phyloP scores from a whole-genome alignment of 2,888 invertebrate genomes.

The Notodonta dromedarius region DNA sequence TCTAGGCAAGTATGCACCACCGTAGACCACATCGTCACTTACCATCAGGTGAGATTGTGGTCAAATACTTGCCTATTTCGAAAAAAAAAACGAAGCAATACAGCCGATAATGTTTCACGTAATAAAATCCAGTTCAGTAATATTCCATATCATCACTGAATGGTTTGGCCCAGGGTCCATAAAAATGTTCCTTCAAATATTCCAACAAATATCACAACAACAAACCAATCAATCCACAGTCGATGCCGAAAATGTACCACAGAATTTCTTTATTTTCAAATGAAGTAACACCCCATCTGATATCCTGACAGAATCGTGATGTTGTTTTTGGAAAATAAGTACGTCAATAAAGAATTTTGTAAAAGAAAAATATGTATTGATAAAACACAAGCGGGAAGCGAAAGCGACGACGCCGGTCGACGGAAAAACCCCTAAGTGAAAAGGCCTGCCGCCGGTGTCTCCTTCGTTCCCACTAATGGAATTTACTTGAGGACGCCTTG shows the following conservation, averaged over 20 bases:
- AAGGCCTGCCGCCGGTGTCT: conserved; percentile 53
- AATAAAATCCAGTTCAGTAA: too few species aligned
- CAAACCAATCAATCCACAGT: conserved; percentile 14
- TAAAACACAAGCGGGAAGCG: conserved; percentile 26
- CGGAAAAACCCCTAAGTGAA: conserved; percentile 61
- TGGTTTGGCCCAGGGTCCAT: too few species aligned
- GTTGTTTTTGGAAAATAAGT: conserved; percentile 37
- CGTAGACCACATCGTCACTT: too few species aligned
- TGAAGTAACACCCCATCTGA: conserved; percentile 20
- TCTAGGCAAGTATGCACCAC: too few species aligned
- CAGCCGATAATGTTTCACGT: too few species aligned
- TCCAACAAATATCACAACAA: conserved; percentile 36
- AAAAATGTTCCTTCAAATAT: conserved; percentile 28
- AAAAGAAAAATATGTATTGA: conserved; percentile 38
- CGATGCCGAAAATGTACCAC: conserved; percentile 21
- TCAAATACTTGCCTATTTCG: too few species aligned
- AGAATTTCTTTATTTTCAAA: conserved; percentile 27
- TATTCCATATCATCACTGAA: too few species aligned
- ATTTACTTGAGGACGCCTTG: conserved; percentile 53
- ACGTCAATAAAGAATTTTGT: conserved; percentile 28
- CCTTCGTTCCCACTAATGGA: conserved; percentile 56
- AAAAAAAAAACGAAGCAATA: too few species aligned
- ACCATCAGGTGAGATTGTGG: too few species aligned
- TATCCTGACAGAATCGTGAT: conserved; percentile 18
- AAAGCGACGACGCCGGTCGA: conserved; percentile 42